Evolutionary conservation across 2,888 invertebrate genomes (phyloP).

Genomic region (Melitaea athalia): DNA sequence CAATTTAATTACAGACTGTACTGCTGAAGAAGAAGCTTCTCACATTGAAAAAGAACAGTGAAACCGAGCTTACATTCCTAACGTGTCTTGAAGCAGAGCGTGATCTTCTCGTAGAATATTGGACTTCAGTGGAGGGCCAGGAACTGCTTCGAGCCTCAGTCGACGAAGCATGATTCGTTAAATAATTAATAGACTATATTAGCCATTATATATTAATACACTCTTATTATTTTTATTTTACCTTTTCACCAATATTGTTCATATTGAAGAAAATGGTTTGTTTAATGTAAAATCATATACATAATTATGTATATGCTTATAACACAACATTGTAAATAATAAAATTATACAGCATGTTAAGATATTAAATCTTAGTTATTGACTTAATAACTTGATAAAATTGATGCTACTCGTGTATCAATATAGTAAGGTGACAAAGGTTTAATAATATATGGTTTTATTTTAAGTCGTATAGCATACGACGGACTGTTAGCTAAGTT

Average conservation of each 20-base stretch:
- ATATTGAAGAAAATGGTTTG: background rate
- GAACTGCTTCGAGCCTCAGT: slow-evolving; percentile 56
- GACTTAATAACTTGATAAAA: slow-evolving; percentile 24
- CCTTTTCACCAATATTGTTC: background rate
- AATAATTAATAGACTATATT: slow-evolving; percentile 1
- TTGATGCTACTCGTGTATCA: slow-evolving; percentile 13
- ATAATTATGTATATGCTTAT: slow-evolving; percentile 17
- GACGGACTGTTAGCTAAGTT: slow-evolving; percentile 18
- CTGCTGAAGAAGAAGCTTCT: slow-evolving; percentile 75
- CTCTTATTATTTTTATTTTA: slow-evolving; percentile 16
- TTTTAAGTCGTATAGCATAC: slow-evolving; percentile 3
- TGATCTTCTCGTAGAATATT: slow-evolving; percentile 86
- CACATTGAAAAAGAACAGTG: slow-evolving; percentile 74
- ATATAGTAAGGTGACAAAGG: slow-evolving; percentile 15
- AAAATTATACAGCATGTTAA: slow-evolving; percentile 34
- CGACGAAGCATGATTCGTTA: slow-evolving; percentile 36
- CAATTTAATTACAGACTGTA: slow-evolving; percentile 82
- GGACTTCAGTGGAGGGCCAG: slow-evolving; percentile 89
- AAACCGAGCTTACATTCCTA: slow-evolving; percentile 83
- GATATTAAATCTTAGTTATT: slow-evolving; percentile 36
- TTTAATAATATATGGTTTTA: slow-evolving; percentile 6
- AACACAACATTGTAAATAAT: slow-evolving; percentile 34
- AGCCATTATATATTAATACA: slow-evolving; percentile 13
- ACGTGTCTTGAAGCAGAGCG: slow-evolving; percentile 85
- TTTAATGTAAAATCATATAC: no score